These are phyloP conservation scores for Eupeodes luniger DNA, from an alignment of 2,888 invertebrate species.

Conservation along the genomic window DNA sequence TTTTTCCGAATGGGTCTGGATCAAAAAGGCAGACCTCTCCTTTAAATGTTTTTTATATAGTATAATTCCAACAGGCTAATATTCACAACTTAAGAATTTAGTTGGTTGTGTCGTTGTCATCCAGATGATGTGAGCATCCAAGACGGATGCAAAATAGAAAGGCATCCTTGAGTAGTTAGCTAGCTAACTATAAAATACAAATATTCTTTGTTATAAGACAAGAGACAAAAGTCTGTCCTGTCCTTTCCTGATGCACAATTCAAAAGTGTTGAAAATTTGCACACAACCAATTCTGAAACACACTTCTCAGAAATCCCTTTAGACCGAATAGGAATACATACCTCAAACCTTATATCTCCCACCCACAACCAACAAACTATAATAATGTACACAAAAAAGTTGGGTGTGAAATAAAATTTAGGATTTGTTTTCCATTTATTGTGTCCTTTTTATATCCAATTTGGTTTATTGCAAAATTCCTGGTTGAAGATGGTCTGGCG, in stretches of 20 bases:
- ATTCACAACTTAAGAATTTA: conserved; percentile 49
- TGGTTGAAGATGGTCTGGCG: conserved; percentile 45
- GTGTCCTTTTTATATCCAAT: conserved; percentile 74
- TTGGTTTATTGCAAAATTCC: conserved; percentile 74
- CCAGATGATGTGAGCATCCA: conserved; percentile 39
- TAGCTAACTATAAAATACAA: not conserved
- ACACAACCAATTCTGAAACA: conserved; percentile 49
- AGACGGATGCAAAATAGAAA: conserved; percentile 42
- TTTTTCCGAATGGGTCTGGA: too few species aligned
- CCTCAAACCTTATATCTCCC: not conserved
- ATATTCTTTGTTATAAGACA: not conserved
- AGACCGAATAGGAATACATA: not conserved
- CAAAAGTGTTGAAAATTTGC: conserved; percentile 68
- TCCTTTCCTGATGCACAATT: conserved; percentile 20
- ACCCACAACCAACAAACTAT: conserved; percentile 23
- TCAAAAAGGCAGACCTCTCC: too few species aligned
- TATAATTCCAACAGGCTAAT: conserved; percentile 33
- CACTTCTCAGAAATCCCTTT: not conserved
- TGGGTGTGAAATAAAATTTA: conserved; percentile 74
- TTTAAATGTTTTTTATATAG: too few species aligned
- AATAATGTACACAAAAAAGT: conserved; percentile 38
- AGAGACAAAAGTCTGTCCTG: conserved; percentile 43
- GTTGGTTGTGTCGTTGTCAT: conserved; percentile 35
- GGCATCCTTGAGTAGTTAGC: conserved; percentile 18
- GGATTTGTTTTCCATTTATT: conserved; percentile 75